Base-by-base conservation (phyloP, 2,888 invertebrate genomes). In the Mechanitis messenoides region DNA sequence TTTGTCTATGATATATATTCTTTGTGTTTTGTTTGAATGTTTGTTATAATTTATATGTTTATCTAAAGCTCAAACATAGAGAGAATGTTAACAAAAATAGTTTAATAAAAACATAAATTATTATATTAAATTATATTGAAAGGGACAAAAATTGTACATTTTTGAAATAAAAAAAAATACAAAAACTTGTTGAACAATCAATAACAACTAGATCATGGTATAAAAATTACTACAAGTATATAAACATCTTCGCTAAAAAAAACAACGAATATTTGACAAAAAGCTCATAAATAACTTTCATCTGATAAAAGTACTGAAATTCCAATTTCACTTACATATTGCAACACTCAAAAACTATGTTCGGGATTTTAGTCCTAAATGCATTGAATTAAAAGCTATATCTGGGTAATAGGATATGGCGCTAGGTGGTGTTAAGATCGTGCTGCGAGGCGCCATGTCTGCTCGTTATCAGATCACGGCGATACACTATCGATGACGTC, bases 401-500 rank as follows among this genome's bases (percentile, higher is more conserved):
- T 33, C 46, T 11, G 12, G 11, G 2, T 53, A 1, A 42, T 42
- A 53, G 3, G 33, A 11, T 9, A 53, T n/a, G 20, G 45, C 42
- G 53, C 47, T 47, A 61, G 58, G 38, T 33, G 45, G 53, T 55
- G 46, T 45, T 47, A 42, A 53, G 45, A 54, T 50, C 31, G 31
- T 50, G 55, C 33, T 28, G 45, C 58, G 53, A 69, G 81, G 84
- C 83, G 83, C 83, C 84, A 75, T 66, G 80, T 79, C 81, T 77
- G 71, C 31, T 45, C 62, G 63, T 75, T 81, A 84, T 83, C 84
- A 71, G 76, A 77, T 77, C 74, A 65, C 58, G 62, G 67, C 65
- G 79, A 80, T 79, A 81, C 60, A 67, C 67, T 79, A 80, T 82
- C 81, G 67, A 57, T 80, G 79, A 81, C 83, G 82, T 78, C 79